Conservation (phyloP, 2,797 vertebrate species). For the Chaenodraco wilsoni region DNA sequence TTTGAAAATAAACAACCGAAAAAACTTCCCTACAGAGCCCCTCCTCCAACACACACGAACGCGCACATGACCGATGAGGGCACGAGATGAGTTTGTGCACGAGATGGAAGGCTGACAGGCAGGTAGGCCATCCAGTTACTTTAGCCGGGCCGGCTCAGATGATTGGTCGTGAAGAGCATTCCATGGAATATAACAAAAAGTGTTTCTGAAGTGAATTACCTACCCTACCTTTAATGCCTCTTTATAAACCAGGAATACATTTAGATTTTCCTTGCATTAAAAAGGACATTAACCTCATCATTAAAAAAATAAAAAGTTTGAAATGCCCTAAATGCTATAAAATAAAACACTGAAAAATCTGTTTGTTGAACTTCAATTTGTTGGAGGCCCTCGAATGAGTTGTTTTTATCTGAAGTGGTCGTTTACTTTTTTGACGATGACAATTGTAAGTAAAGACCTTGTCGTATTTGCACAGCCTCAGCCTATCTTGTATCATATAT, state of each 20-base stretch:
- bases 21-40: no score
- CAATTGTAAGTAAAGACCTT: background rate
- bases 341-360: background rate
- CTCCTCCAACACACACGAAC: no score
- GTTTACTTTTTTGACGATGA: background rate
- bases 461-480: background rate
- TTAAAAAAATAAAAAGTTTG: background rate
- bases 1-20: no score
- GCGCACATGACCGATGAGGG: no score
- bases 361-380: background rate
- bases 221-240: background rate
- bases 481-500: no score
- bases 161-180: no score
- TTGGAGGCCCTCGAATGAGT: background rate
- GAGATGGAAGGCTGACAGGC: no score
- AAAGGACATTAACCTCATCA: background rate
- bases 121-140: no score
- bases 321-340: background rate
- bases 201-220: no score
- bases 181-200: no score
- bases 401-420: background rate
- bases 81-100: no score
- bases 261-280: background rate
- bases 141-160: no score
- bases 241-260: background rate